A percentile compares a stretch with the other conserved stretches of the same genome.
Evolutionary conservation across 2,888 invertebrate species (phyloP).

Genomic region (Harmothoe impar): DNA sequence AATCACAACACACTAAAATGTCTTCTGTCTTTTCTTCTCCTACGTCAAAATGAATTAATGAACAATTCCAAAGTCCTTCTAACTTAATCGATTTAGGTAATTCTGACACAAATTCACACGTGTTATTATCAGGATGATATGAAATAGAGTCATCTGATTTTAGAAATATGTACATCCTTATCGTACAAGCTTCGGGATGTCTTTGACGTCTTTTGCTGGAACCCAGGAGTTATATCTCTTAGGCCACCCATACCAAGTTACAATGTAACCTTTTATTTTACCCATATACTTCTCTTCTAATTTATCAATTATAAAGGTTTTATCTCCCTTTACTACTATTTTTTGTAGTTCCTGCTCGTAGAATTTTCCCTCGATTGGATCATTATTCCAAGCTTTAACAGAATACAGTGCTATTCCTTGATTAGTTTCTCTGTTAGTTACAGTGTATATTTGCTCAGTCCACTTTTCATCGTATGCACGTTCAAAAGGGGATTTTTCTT

Average conservation of each 20-base stretch:
- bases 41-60: not conserved
- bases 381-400: not conserved
- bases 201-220: not conserved
- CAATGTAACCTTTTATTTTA: not conserved
- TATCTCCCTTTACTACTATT: not conserved
- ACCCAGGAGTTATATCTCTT: not conserved
- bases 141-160: not conserved
- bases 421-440: not conserved
- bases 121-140: not conserved
- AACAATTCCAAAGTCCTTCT: not conserved
- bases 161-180: not conserved
- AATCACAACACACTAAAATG: not conserved
- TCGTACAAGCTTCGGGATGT: not conserved
- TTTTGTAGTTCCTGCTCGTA: slow-evolving; percentile 17
- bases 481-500: not conserved
- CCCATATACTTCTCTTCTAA: not conserved
- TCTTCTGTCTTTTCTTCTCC: not conserved
- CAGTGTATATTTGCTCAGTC: not conserved
- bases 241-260: not conserved
- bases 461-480: slow-evolving; percentile 25
- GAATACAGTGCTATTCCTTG: not conserved
- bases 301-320: not conserved
- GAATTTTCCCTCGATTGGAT: not conserved
- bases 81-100: not conserved
- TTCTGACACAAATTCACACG: not conserved